Evolutionary conservation across 2,888 invertebrate species (phyloP), one percentile per base, ranked within the genome.

Genomic region (Bombylius major): DNA sequence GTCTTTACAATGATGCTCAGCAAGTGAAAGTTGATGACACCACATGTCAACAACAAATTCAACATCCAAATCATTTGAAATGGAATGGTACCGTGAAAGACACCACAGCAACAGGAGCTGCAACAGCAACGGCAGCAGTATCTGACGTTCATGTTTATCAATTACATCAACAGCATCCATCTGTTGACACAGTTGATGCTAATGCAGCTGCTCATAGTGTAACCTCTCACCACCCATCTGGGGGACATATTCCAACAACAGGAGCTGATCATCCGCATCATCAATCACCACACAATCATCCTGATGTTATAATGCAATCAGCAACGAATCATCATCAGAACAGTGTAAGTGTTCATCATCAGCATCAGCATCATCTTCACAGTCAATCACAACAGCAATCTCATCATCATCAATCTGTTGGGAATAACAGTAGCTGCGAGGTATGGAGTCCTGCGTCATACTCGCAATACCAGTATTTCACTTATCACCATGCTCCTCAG

Each of bases 381-480:
- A 55, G 54, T 49, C 54, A 54, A 32, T 33, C 32, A 45, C 58
- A 60, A 14, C 62, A 63, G 47, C 63, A 63, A 50, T 60, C 58
- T 45, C 60, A 59, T 48, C 60, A 61, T 31, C 62, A 65, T 62
- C 72, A 73, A 65, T 66, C 71, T 65, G 75, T 75, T 66, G 75
- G 72, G 62, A 72, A 72, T 65, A 74, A 75, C 67, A 72, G 74
- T 73, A 76, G 77, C 73, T 76, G 77, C 76, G 81, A 81, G 81
- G 81, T 82, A 81, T 81, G 81, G 75, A 70, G 71, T 69, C 72
- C 75, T 62, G 73, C 74, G 65, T 69, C 72, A 62, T 75, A 79
- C 75, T 77, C 79, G 73, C 78, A 80, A 76, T 80, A 81, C 75
- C 81, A 81, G 78, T 81, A 81, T 78, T 81, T 81, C 77, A 78